Base-by-base conservation (phyloP, 2,888 invertebrate genomes). In the Calameuta idolon region DNA sequence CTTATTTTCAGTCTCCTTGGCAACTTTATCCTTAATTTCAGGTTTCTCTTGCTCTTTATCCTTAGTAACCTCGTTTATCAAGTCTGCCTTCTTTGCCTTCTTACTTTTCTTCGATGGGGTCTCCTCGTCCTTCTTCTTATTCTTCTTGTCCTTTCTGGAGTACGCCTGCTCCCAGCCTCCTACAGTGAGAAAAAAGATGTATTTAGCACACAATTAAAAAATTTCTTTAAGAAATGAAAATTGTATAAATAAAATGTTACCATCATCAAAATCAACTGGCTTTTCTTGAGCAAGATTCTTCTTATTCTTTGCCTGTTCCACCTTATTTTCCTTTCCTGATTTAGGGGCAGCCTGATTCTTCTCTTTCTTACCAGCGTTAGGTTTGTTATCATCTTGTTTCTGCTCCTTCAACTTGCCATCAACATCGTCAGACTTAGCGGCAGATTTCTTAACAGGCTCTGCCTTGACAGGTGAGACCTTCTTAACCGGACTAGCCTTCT, bases 201-300 rank as follows among this genome's bases (percentile, higher is more conserved):
- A 11, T 12, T 73, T 71, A 68, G 15, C 34, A 37, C 9, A 15
- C 12, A 74, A 78, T 76, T n/a, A 74, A 35, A 30, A 12, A 23
- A 40, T 75, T 3, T 30, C 23, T n/a, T 37, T 15, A 40, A 33
- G 69, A n/a, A 78, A 33, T 69, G 69, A 78, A 74, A 73, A 68
- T 30, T 15, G 40, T 35, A 33, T 69, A 12, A 68, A 31, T 34
- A 69, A 34, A 33, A 79, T 81, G 79, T 86, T 86, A 92, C 95
- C 96, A 85, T 96, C 95, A 91, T 96, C 95, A 91, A 94, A 95
- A 86, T 95, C 95, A 73, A 94, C 93, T 12, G 95, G 95, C 89
- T 96, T 96, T 85, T 95, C 95, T 81, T 93, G 92, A 76, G 93
- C 92, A 80, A 90, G 90, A 86, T 94, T 94, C 89, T 95, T 95